phyloP scores from a whole-genome alignment of 2,113 vertebrate genomes.

The Vulpes ferrilata region DNA sequence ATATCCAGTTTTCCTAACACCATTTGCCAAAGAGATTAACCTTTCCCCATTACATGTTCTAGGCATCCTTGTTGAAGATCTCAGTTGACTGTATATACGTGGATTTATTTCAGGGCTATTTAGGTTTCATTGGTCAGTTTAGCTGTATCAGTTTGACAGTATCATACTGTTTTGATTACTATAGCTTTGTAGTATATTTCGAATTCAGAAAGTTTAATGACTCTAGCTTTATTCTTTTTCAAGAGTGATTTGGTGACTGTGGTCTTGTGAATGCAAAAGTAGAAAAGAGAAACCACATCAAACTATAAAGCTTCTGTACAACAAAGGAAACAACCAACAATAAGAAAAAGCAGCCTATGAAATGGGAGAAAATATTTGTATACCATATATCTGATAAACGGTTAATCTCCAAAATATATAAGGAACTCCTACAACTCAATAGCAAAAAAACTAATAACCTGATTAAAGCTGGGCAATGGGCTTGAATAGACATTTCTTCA shows the following conservation, averaged over 20 bases:
- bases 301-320: neutral
- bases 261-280: neutral
- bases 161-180: neutral
- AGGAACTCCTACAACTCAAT: neutral
- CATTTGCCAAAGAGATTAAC: neutral
- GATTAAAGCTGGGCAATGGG: neutral
- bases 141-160: neutral
- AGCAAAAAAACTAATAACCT: neutral
- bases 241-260: neutral
- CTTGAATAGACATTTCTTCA: neutral
- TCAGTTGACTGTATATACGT: neutral
- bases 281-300: neutral
- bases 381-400: neutral
- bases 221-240: slow-evolving; percentile 24
- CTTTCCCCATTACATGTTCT: neutral
- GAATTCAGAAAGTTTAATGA: neutral
- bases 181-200: neutral
- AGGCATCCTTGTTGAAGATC: neutral
- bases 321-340: neutral
- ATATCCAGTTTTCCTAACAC: neutral
- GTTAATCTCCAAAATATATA: neutral
- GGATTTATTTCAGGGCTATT: neutral
- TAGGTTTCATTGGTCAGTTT: neutral
- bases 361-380: slow-evolving; percentile 9
- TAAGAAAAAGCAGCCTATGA: neutral